Percentiles rank a stretch among this genome's conserved stretches.
Conservation (phyloP, 2,797 vertebrate genomes). For the Denticeps clupeoides region DNA sequence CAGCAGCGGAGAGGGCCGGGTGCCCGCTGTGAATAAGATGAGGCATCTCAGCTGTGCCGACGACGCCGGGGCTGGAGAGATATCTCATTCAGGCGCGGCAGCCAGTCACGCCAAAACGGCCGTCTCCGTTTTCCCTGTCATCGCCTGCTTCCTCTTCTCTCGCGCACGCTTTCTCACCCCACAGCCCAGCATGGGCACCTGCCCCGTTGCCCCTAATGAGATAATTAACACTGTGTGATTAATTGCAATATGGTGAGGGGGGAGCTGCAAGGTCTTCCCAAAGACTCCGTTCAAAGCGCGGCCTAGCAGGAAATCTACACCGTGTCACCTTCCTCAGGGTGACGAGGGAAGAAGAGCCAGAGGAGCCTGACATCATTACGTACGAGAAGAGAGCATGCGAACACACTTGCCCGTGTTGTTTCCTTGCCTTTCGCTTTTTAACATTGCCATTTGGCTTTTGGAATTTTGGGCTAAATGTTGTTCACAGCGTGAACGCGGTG, state of each 20-base stretch:
- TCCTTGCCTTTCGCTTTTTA: no score
- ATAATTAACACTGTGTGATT: constrained; percentile 55
- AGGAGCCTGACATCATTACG: background rate
- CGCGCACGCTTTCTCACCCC: constrained; percentile 12
- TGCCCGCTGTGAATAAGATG: constrained; percentile 60
- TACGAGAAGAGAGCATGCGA: background rate
- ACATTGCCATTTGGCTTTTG: no score
- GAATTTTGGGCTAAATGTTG: no score
- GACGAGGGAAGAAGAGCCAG: constrained; percentile 1
- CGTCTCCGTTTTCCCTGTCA: background rate
- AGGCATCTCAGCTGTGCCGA: constrained; percentile 49
- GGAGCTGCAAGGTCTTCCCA: constrained; percentile 46
- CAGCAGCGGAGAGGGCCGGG: constrained; percentile 54
- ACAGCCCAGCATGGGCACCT: constrained; percentile 26
- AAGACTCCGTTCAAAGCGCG: constrained; percentile 40
- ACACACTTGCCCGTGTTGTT: no score
- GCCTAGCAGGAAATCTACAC: constrained; percentile 40
- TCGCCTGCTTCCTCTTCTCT: constrained; percentile 11
- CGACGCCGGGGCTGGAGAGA: constrained; percentile 40
- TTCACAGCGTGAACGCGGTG: no score
- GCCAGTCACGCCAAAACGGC: constrained; percentile 1
- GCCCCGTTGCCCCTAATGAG: constrained; percentile 42
- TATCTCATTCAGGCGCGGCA: constrained; percentile 36
- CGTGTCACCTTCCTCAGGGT: constrained; percentile 39
- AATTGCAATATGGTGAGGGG: constrained; percentile 40